phyloP scores from a whole-genome alignment of 2,888 invertebrate genomes.

The Drosophila peninsularis region DNA sequence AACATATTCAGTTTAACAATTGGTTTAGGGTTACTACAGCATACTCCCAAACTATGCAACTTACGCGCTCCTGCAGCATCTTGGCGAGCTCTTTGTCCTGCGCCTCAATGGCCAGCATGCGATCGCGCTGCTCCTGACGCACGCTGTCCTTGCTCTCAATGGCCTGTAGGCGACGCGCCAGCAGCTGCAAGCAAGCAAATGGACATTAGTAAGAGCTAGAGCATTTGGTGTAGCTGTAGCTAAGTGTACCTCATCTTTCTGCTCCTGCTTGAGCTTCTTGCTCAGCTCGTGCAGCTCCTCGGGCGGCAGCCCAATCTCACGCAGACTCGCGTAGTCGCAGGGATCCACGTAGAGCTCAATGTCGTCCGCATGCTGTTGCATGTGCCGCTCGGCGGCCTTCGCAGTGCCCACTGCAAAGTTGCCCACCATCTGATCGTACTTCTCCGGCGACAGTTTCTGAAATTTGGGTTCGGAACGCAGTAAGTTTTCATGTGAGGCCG shows the following conservation, averaged over 20 bases:
- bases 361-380: constrained; percentile 80
- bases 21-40: not conserved
- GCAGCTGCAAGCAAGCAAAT: constrained; percentile 85
- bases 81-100: constrained; percentile 92
- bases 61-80: constrained; percentile 89
- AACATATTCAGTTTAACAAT: not conserved
- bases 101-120: constrained; percentile 90
- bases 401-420: constrained; percentile 62
- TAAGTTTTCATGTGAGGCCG: constrained; percentile 80
- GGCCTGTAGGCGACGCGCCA: constrained; percentile 91
- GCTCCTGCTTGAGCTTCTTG: constrained; percentile 88
- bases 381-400: constrained; percentile 68
- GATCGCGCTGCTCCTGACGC: constrained; percentile 86
- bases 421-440: constrained; percentile 81
- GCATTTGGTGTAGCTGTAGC: too few relatives aligned
- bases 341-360: constrained; percentile 83
- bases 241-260: constrained; percentile 88
- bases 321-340: constrained; percentile 81
- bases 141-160: constrained; percentile 88
- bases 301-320: constrained; percentile 85
- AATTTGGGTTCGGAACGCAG: constrained; percentile 82
- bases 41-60: not conserved
- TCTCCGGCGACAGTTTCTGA: constrained; percentile 83
- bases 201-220: not conserved
- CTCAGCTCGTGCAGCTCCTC: constrained; percentile 87